Conservation (phyloP, 1,140 invertebrate species). For the Diprion similis region DNA sequence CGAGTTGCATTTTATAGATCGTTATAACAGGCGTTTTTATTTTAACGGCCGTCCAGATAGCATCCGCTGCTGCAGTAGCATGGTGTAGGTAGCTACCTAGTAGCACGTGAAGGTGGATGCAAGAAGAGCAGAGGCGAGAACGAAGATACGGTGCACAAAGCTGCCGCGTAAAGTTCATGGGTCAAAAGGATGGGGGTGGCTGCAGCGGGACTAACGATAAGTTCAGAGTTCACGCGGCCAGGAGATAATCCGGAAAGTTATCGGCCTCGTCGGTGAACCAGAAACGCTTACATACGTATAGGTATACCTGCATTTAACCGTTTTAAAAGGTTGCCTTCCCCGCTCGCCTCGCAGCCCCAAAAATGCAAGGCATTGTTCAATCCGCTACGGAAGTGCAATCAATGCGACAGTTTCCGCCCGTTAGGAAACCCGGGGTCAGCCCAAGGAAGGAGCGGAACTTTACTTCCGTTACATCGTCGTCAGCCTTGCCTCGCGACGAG, state of each 20-base stretch:
- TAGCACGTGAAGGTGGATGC: not conserved
- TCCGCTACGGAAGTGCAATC: conserved; percentile 6
- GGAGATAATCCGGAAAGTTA: not conserved
- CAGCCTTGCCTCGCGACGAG: not conserved
- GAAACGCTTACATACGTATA: not conserved
- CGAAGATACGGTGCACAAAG: not conserved
- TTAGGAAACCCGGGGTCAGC: not conserved
- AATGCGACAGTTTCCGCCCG: not conserved
- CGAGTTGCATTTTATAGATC: conserved; percentile 7
- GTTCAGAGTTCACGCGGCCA: not conserved
- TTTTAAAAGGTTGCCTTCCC: not conserved
- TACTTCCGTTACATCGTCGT: not conserved
- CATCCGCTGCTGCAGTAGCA: too few species aligned
- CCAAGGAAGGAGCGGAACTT: not conserved
- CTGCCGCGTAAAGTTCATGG: not conserved
- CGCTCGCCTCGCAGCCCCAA: not conserved
- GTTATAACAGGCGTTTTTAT: not conserved
- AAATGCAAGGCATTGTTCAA: not conserved
- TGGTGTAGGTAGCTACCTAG: not conserved
- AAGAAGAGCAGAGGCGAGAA: conserved; percentile 6
- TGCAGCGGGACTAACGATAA: not conserved
- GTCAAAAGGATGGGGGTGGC: conserved; percentile 11
- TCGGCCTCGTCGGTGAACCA: not conserved
- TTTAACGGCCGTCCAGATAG: not conserved
- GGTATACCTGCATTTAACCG: not conserved